Evolutionary conservation across 2,888 invertebrate species (phyloP), one percentile per base, ranked within the genome.

Genomic region (Conus canariensis): DNA sequence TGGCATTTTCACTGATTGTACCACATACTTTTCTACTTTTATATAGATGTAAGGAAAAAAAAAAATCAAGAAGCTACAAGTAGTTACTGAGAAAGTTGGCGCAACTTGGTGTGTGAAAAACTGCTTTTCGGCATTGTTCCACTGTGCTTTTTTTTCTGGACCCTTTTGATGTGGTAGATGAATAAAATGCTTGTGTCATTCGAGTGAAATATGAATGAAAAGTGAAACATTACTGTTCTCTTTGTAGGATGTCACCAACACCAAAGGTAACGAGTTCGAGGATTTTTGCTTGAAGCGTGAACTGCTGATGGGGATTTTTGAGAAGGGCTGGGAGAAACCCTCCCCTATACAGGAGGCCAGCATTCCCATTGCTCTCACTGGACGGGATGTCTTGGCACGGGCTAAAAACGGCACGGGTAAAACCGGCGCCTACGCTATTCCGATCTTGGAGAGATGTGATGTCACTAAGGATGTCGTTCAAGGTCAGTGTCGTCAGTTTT

Each of bases 341-440:
- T 99, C 99, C 92, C 99, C 99, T 64, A 99, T 99, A 97, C 99
- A 99, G 97, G 99, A 96, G 91, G 96, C 96, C 95, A 98, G 99
- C 96, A 99, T 99, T 97, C 99, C 99, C 92, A 98, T 99, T 96
- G 99, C 99, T 93, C 97, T 99, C 94, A 98, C 99, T 95, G 99
- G 99, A 95, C 98, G 99, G 97, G 99, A 99, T 97, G 98, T 99
- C 94, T 97, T 99, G 95, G 99, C 99, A 91, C 97, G 99, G 96
- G 99, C 99, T 94, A 99, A 99, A 97, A 99, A 99, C 97, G 99
- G 99, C 95, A 99, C 99, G 94, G 97, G 99, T 98, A 99, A 99
- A 97, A 99, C 99, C 96, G 99, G 99, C 96, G 99, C 99, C 94
- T 99, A 99, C 97, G 98, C 99, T 96, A 99, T 99, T 97, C 99